Evolutionary conservation across 1,140 invertebrate species (phyloP).

Genomic region (Chrysoperla carnea): DNA sequence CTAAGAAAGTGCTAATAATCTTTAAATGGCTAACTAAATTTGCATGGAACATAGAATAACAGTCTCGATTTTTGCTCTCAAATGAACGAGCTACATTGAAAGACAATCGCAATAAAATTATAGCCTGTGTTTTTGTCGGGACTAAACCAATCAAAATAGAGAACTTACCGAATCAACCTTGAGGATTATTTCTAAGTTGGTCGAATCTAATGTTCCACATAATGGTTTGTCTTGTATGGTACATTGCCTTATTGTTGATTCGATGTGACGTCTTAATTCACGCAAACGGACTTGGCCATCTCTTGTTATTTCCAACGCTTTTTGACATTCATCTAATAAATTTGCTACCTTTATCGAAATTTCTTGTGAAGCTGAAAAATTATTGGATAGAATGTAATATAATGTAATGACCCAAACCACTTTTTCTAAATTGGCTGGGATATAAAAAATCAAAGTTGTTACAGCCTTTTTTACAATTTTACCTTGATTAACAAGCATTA

Average conservation of each 20-base stretch:
- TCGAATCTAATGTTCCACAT: conserved; percentile 43
- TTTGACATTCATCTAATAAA: conserved; percentile 23
- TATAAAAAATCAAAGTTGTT: too few relatives aligned
- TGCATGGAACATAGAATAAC: too few relatives aligned
- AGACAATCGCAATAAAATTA: too few relatives aligned
- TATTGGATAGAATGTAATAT: background rate
- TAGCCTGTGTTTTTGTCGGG: too few relatives aligned
- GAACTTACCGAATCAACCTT: conserved; percentile 11
- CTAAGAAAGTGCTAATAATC: too few relatives aligned
- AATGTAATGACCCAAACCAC: background rate
- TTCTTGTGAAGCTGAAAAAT: conserved; percentile 25
- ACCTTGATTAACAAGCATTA: conserved; percentile 41
- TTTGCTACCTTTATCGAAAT: conserved; percentile 30
- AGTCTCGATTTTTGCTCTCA: too few relatives aligned
- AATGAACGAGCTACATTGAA: too few relatives aligned
- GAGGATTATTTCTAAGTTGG: conserved; percentile 25
- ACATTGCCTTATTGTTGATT: conserved; percentile 35
- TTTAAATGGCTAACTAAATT: too few relatives aligned
- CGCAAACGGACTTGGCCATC: conserved; percentile 13
- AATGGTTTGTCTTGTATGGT: conserved; percentile 34
- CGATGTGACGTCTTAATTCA: conserved; percentile 36
- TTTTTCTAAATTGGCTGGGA: conserved; percentile 4
- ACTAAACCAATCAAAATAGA: too few relatives aligned
- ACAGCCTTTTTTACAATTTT: conserved; percentile 12
- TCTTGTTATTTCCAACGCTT: conserved; percentile 7